Evolutionary conservation across 2,888 invertebrate species (phyloP), one percentile per base, ranked within the genome.

Genomic region (Polietes domitor): DNA sequence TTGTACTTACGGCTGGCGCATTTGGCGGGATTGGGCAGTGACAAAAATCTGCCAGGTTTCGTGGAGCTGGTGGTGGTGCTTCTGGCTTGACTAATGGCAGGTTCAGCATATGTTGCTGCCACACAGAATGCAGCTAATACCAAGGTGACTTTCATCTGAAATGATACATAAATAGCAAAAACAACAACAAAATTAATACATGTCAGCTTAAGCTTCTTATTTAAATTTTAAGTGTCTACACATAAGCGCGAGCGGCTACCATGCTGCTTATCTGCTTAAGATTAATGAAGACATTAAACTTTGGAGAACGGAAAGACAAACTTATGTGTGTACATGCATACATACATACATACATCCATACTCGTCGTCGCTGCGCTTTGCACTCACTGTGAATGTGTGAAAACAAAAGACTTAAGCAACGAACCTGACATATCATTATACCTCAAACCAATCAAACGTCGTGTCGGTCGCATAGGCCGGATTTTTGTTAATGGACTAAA

Each of bases 1-100:
- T 21, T 19, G 17, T 87, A 96, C 97, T 96, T 93, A 97, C 97
- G 95, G 93, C 94, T 95, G 85, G 96, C 94, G 92, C 97, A 97
- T 93, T 97, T 97, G 91, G 96, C 94, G 84, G 97, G 94, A 85
- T 94, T 93, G 63, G 97, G 97, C 87, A 97, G 94, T 71, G 97
- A 95, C 86, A 97, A 94, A 93, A 97, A 97, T 89, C 97, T 94
- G 89, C 97, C 97, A 15, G 97, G 96, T 91, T 96, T 95, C 89
- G 94, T 95, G 85, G 91, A 94, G 89, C 93, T 91, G 82, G 91
- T 90, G 83, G 94, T 94, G 87, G 93, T 93, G 86, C 95, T 95
- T 86, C 95, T 95, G 85, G 93, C 93, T 92, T 90, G 90, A 85
- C 89, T 89, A 89, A 94, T 93, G 75, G 94, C 94, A 86, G 94